Conservation (phyloP, 2,888 invertebrate genomes). For the Dysmachus trigonus region DNA sequence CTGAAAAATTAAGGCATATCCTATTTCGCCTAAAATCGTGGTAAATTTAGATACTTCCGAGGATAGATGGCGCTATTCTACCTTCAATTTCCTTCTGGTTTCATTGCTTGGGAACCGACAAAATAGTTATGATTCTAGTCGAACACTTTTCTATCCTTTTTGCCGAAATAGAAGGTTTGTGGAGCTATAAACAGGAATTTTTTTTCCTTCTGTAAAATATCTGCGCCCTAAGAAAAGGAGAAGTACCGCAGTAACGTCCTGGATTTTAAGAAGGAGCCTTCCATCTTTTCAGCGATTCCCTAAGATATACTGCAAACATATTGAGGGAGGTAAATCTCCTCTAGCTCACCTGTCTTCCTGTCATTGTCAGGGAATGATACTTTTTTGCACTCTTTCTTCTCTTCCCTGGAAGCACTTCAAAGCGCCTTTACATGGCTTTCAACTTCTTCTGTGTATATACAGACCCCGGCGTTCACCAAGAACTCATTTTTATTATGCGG, state of each 20-base stretch:
- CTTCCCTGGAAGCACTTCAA: neutral
- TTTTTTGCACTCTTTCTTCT: neutral
- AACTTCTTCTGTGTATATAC: neutral
- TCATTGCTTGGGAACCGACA: neutral
- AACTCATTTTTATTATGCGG: neutral
- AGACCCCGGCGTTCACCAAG: neutral
- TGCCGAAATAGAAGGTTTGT: neutral
- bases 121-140: conserved; percentile 26
- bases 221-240: neutral
- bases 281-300: neutral
- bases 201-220: neutral
- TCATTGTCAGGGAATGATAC: neutral
- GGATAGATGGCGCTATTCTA: neutral
- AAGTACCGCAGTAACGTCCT: neutral
- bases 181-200: neutral
- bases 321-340: conserved; percentile 9
- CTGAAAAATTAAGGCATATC: neutral
- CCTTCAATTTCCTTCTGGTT: neutral
- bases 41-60: neutral
- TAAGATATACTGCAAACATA: neutral
- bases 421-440: neutral
- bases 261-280: conserved; percentile 17
- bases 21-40: neutral
- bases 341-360: conserved; percentile 23
- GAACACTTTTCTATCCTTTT: neutral